Conservation (phyloP, 1,140 invertebrate genomes). For the Drosophila fuyamai region DNA sequence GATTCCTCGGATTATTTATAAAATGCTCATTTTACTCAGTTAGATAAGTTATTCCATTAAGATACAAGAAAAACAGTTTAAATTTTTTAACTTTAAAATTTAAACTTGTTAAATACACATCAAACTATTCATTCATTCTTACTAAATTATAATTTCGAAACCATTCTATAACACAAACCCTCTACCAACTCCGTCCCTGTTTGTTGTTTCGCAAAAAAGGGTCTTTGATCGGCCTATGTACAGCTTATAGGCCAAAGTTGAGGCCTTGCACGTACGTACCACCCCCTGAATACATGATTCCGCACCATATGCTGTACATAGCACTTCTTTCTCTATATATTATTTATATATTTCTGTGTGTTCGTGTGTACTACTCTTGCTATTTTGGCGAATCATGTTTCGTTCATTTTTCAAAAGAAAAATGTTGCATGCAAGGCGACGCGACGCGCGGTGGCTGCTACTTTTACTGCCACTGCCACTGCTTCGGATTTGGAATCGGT, state of each 20-base stretch:
- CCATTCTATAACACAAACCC: neutral
- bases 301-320: constrained; percentile 31
- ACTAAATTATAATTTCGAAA: too few species aligned
- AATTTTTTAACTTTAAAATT: too few species aligned
- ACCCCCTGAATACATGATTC: neutral
- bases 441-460: constrained; percentile 65
- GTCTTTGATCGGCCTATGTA: constrained; percentile 25
- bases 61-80: too few species aligned
- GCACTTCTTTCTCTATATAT: constrained; percentile 36
- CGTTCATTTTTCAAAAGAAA: constrained; percentile 84
- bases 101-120: too few species aligned
- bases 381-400: constrained; percentile 82
- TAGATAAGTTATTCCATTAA: too few species aligned
- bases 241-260: constrained; percentile 79
- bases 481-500: constrained; percentile 20
- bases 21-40: too few species aligned
- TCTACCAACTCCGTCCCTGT: constrained; percentile 1
- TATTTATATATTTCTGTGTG: constrained; percentile 30
- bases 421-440: constrained; percentile 77
- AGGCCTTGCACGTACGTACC: constrained; percentile 34
- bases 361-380: constrained; percentile 26
- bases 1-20: too few species aligned
- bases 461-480: constrained; percentile 63
- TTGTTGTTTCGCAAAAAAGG: constrained; percentile 11
- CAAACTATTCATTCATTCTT: too few species aligned